Percentiles rank a stretch among this genome's conserved stretches.
Conservation (phyloP, 2,113 vertebrate genomes). For the Corythaeola cristata region DNA sequence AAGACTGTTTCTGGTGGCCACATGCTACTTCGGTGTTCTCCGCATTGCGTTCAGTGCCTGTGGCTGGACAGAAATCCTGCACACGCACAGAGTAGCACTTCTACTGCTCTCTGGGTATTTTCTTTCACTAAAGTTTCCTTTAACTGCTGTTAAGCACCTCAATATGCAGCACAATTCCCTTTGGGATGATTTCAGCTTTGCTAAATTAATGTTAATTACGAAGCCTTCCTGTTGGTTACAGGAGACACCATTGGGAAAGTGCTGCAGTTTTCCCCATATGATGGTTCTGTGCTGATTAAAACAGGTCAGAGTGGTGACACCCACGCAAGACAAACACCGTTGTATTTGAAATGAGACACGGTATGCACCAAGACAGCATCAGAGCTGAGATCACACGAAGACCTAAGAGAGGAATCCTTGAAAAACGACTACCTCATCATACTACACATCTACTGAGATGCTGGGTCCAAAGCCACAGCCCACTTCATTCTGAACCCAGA, state of each 20-base stretch:
- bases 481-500: neutral
- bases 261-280: neutral
- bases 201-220: neutral
- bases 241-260: neutral
- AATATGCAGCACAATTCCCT: neutral
- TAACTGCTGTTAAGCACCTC: neutral
- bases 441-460: neutral
- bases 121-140: neutral
- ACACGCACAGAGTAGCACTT: neutral
- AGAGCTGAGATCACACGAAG: neutral
- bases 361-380: neutral
- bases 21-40: neutral
- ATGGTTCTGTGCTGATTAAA: neutral
- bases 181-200: neutral
- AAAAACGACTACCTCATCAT: neutral
- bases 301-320: neutral
- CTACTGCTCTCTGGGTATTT: neutral
- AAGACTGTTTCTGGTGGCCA: neutral
- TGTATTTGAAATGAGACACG: neutral
- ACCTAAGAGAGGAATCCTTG: neutral
- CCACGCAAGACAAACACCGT: neutral
- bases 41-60: neutral
- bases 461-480: neutral
- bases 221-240: neutral
- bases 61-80: neutral